phyloP scores from a whole-genome alignment of 2,797 vertebrate genomes.

The Falco columbarius region DNA sequence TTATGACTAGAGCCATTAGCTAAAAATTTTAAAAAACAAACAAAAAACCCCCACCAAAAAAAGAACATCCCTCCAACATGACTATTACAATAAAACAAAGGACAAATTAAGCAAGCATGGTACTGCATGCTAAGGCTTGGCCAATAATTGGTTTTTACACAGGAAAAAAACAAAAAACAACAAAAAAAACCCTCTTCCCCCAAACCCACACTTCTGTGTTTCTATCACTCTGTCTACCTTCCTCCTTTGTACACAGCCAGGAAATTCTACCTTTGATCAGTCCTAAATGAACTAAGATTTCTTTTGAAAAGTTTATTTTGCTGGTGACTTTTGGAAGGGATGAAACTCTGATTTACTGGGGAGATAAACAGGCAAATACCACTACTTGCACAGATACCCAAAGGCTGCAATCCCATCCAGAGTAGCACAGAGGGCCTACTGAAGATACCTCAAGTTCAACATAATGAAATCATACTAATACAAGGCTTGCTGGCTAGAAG shows the following conservation, averaged over 20 bases:
- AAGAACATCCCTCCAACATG: neutral
- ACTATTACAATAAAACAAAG: neutral
- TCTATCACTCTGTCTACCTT: neutral
- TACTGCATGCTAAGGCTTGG: neutral
- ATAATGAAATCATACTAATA: neutral
- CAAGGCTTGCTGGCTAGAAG: neutral
- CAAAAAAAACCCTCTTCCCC: neutral
- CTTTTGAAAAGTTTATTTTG: neutral
- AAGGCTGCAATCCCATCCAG: neutral
- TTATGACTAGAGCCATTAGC: neutral
- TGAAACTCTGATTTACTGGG: neutral
- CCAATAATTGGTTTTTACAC: neutral
- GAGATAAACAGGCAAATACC: neutral
- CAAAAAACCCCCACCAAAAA: neutral
- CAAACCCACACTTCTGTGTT: neutral
- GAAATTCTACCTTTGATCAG: neutral
- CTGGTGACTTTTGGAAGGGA: neutral
- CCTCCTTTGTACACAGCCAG: neutral
- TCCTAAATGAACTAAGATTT: neutral
- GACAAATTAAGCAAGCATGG: neutral
- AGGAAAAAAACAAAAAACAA: neutral
- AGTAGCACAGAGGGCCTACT: neutral
- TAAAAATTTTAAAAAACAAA: neutral
- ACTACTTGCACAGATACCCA: neutral
- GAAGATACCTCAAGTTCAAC: neutral